These are phyloP conservation scores for Eubucco bourcierii DNA, from an alignment of 2,113 vertebrate species.

Conservation along the genomic window DNA sequence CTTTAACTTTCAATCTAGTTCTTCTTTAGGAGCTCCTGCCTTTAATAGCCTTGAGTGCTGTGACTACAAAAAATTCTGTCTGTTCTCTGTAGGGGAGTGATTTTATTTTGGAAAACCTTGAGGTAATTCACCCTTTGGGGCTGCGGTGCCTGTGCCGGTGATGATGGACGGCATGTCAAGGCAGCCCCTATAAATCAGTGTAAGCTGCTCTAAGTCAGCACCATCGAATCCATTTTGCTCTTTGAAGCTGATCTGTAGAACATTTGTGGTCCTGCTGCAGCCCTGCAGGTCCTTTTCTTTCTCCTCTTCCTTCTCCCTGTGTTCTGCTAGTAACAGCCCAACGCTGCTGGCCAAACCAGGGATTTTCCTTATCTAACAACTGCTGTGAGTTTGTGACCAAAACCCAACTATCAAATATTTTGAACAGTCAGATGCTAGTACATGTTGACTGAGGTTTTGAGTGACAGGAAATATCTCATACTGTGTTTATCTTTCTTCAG, in stretches of 20 bases:
- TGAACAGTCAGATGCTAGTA: not conserved
- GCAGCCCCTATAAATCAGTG: not conserved
- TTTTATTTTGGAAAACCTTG: not conserved
- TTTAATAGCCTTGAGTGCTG: not conserved
- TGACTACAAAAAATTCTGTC: not conserved
- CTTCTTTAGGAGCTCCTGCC: not conserved
- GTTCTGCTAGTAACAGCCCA: not conserved
- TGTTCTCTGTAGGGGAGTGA: not conserved
- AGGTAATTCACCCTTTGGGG: not conserved
- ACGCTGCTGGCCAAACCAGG: not conserved
- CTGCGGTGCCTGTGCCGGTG: not conserved
- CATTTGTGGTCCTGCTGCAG: not conserved
- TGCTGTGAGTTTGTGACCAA: not conserved
- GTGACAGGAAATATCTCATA: not conserved
- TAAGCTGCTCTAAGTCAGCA: not conserved
- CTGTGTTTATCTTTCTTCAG: not conserved
- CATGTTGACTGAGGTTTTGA: not conserved
- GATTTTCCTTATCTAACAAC: not conserved
- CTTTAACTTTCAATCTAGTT: not conserved
- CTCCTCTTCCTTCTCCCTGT: not conserved
- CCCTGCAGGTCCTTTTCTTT: not conserved
- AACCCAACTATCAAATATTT: not conserved
- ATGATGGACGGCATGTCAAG: not conserved
- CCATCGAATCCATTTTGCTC: fast-evolving
- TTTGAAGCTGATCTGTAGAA: not conserved